A percentile compares a stretch with the other conserved stretches of the same genome.
Conservation (phyloP, 2,113 vertebrate species). For the Scomber colias region DNA sequence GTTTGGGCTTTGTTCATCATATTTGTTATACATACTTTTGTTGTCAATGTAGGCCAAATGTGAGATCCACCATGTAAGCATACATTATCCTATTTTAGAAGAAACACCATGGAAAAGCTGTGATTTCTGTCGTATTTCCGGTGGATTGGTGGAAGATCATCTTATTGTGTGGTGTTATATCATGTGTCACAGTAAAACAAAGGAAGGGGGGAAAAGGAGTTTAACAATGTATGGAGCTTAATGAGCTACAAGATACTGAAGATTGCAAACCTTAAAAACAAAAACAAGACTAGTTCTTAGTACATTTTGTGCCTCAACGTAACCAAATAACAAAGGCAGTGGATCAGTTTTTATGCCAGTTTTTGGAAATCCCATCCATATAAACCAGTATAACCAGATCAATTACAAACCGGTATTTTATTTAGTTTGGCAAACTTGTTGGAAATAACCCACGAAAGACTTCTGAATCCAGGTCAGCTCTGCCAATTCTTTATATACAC, state of each 20-base stretch:
- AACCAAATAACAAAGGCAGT: not conserved
- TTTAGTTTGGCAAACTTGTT: too few species aligned
- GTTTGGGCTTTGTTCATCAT: not conserved
- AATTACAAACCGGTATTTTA: too few species aligned
- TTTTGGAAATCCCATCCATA: too few species aligned
- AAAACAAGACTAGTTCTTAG: too few species aligned
- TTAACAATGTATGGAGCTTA: not conserved
- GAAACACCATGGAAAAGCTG: not conserved
- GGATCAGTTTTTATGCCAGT: too few species aligned
- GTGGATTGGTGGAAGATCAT: constrained; percentile 21
- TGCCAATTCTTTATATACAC: too few species aligned
- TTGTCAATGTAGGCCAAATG: constrained; percentile 3
- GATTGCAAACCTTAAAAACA: too few species aligned
- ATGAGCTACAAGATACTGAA: too few species aligned
- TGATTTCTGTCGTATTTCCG: constrained; percentile 13
- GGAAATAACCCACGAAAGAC: too few species aligned
- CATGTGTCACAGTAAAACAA: constrained; percentile 17
- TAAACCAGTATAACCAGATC: too few species aligned
- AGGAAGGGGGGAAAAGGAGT: too few species aligned
- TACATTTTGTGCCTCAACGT: not conserved
- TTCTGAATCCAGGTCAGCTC: too few species aligned
- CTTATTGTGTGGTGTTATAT: constrained; percentile 30
- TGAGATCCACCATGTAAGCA: constrained; percentile 13
- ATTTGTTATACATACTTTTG: not conserved
- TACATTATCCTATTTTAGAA: constrained; percentile 12